Percentiles rank a stretch among this genome's conserved stretches.
These are phyloP conservation scores for Varanus komodoensis DNA, from an alignment of 2,113 vertebrate genomes.

Conservation along the genomic window DNA sequence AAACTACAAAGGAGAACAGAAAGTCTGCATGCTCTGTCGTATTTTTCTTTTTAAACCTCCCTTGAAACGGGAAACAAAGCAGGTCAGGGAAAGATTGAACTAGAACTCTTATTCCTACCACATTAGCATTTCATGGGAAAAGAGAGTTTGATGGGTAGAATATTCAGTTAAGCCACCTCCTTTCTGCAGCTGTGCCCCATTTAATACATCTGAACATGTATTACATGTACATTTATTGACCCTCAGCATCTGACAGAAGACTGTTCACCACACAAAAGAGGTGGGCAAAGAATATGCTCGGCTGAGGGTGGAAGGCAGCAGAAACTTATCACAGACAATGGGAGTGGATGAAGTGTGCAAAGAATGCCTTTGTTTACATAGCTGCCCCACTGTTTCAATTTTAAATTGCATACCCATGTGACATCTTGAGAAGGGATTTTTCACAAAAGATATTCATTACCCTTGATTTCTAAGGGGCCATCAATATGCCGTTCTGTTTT, in stretches of 20 bases:
- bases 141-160: background rate
- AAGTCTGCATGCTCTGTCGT: background rate
- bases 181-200: background rate
- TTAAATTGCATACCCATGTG: fast-evolving
- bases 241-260: background rate
- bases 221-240: background rate
- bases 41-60: background rate
- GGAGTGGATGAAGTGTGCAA: constrained; percentile 1
- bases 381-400: background rate
- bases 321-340: background rate
- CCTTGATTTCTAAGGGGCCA: constrained; percentile 90
- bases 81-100: background rate
- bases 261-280: background rate
- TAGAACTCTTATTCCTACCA: background rate
- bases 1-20: background rate
- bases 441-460: constrained; percentile 71
- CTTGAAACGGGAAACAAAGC: background rate
- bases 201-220: background rate
- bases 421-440: background rate
- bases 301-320: background rate
- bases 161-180: background rate
- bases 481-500: constrained; percentile 81
- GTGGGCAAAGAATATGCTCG: constrained; percentile 15
- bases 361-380: constrained; percentile 1
- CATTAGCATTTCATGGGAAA: background rate